phyloP scores from a whole-genome alignment of 1,140 invertebrate genomes.

The Eriosoma lanigerum region DNA sequence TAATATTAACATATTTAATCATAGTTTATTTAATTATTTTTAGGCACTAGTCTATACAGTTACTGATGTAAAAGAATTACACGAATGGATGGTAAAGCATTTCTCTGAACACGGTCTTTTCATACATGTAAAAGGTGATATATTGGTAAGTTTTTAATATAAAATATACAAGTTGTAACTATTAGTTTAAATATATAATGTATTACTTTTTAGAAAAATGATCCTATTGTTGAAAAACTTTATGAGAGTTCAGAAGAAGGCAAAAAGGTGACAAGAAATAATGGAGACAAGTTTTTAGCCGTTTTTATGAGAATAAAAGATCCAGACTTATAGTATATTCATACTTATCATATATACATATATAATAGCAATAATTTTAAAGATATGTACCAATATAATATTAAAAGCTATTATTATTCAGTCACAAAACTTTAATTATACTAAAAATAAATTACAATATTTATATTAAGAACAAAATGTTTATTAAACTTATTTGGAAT shows the following conservation, averaged over 20 bases:
- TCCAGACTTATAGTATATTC: conserved; percentile 55
- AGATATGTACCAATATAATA: too few relatives aligned
- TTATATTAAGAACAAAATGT: too few relatives aligned
- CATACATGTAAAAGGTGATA: conserved; percentile 63
- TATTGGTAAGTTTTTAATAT: conserved; percentile 52
- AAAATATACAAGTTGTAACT: too few relatives aligned
- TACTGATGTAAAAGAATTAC: conserved; percentile 96
- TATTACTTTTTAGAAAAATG: conserved; percentile 64
- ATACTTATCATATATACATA: too few relatives aligned
- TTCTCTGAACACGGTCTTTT: conserved; percentile 91
- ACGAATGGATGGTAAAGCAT: conserved; percentile 96
- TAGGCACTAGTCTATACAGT: conserved; percentile 93
- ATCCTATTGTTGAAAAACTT: conserved; percentile 84
- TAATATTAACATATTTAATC: conserved; percentile 28
- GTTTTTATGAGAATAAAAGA: conserved; percentile 77
- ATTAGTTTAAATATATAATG: too few relatives aligned
- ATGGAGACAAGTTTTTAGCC: conserved; percentile 90
- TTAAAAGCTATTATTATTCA: too few relatives aligned
- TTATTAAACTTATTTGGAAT: too few relatives aligned
- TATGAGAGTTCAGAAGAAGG: conserved; percentile 96
- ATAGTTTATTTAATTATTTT: conserved; percentile 56
- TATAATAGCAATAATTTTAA: too few relatives aligned
- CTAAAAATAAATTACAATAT: too few relatives aligned
- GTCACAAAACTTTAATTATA: too few relatives aligned
- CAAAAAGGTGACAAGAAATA: conserved; percentile 94